phyloP scores from a whole-genome alignment of 2,113 vertebrate genomes.

The Manacus vitellinus region DNA sequence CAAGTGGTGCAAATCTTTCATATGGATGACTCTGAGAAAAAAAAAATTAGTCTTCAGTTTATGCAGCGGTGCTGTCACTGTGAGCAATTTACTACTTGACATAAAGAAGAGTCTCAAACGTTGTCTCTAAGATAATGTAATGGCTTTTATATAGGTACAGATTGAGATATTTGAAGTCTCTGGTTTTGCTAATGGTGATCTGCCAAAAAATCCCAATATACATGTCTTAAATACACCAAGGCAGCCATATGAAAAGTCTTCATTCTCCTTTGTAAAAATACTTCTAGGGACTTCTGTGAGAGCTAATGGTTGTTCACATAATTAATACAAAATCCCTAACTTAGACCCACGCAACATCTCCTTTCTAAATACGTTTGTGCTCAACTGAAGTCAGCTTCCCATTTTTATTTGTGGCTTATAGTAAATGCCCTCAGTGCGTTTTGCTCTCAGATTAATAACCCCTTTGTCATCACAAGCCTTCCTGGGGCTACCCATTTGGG shows the following conservation, averaged over 20 bases:
- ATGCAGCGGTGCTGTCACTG: not conserved
- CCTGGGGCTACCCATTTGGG: not conserved
- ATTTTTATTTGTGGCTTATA: not conserved
- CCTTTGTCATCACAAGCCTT: not conserved
- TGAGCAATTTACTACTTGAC: not conserved
- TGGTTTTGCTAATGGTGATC: not conserved
- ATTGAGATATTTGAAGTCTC: not conserved
- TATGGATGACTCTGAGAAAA: not conserved
- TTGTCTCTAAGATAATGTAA: not conserved
- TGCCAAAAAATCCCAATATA: not conserved
- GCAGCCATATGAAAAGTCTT: not conserved
- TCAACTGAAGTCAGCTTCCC: not conserved
- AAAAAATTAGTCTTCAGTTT: not conserved
- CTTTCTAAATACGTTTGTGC: not conserved
- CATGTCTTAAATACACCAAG: not conserved
- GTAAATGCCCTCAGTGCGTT: not conserved
- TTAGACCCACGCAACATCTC: not conserved
- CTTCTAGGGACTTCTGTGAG: not conserved
- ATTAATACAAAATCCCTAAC: not conserved
- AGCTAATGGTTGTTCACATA: not conserved
- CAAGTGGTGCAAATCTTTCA: not conserved
- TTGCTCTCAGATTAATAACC: not conserved
- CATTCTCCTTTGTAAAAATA: not conserved
- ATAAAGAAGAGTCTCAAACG: not conserved
- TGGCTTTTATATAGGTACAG: not conserved